phyloP scores from a whole-genome alignment of 2,888 invertebrate genomes.

The Stegana nigrithorax region DNA sequence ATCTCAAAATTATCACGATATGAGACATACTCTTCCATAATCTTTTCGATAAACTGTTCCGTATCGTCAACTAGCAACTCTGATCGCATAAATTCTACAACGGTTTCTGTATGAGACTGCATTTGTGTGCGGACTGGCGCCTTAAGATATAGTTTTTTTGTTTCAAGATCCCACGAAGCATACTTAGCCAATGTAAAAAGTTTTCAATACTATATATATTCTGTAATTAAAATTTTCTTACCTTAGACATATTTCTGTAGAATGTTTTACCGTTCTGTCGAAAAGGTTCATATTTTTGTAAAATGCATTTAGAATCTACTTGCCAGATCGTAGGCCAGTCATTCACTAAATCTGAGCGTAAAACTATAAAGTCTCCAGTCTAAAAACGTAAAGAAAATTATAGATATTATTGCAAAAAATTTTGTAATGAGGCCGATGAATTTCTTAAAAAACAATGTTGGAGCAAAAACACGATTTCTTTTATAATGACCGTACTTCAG shows the following conservation, averaged over 20 bases:
- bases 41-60: slow-evolving; percentile 78
- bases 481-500: no score
- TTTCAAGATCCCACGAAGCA: slow-evolving; percentile 86
- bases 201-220: slow-evolving; percentile 3
- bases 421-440: no score
- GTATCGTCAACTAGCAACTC: slow-evolving; percentile 75
- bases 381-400: slow-evolving; percentile 61
- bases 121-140: slow-evolving; percentile 82
- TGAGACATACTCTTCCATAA: slow-evolving; percentile 80
- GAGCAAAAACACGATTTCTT: no score
- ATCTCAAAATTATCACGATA: slow-evolving; percentile 92
- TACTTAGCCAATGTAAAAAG: slow-evolving; percentile 73
- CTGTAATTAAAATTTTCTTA: slow-evolving; percentile 64
- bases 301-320: slow-evolving; percentile 85
- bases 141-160: slow-evolving; percentile 82
- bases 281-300: slow-evolving; percentile 87
- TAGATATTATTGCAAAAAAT: no score
- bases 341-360: slow-evolving; percentile 82
- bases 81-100: slow-evolving; percentile 82
- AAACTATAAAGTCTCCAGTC: slow-evolving; percentile 90
- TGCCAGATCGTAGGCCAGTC: slow-evolving; percentile 92
- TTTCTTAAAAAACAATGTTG: no score
- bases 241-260: slow-evolving; percentile 88
- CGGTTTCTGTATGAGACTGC: slow-evolving; percentile 81
- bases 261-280: slow-evolving; percentile 84